phyloP scores from a whole-genome alignment of 2,113 vertebrate genomes.

The Phrynocephalus versicolor region DNA sequence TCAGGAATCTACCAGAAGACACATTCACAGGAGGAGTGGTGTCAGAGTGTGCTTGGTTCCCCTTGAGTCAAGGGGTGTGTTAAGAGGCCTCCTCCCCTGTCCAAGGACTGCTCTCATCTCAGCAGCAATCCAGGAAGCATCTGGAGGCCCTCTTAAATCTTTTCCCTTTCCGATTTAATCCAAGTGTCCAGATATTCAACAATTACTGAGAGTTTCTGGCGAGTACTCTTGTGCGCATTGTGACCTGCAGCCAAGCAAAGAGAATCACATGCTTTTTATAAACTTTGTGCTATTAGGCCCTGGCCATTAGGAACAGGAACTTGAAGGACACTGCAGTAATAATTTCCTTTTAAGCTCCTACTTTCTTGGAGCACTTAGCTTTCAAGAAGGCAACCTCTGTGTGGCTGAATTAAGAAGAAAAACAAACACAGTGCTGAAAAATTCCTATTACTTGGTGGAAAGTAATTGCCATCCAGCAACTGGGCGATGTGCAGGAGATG shows the following conservation, averaged over 20 bases:
- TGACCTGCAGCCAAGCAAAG: neutral
- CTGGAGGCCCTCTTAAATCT: neutral
- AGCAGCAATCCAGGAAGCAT: neutral
- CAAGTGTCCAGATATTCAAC: neutral
- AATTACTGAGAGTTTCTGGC: neutral
- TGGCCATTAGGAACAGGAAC: constrained; percentile 31
- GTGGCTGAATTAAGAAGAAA: neutral
- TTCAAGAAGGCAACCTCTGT: constrained; percentile 4
- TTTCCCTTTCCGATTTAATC: neutral
- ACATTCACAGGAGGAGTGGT: too few species aligned
- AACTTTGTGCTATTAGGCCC: neutral
- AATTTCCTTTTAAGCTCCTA: constrained; percentile 40
- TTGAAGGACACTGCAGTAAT: constrained; percentile 25
- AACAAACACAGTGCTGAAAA: neutral
- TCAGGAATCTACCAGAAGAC: too few species aligned
- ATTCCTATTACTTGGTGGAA: too few species aligned
- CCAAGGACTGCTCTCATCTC: neutral
- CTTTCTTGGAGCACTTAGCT: constrained; percentile 45
- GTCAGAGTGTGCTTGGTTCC: too few species aligned
- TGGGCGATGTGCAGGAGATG: neutral
- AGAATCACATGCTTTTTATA: constrained; percentile 13
- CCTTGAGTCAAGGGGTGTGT: too few species aligned
- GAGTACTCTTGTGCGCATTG: constrained; percentile 14
- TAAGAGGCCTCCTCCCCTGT: too few species aligned
- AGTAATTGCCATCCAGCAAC: neutral